Conservation (phyloP, 2,113 vertebrate genomes). For the Erinaceus europaeus region DNA sequence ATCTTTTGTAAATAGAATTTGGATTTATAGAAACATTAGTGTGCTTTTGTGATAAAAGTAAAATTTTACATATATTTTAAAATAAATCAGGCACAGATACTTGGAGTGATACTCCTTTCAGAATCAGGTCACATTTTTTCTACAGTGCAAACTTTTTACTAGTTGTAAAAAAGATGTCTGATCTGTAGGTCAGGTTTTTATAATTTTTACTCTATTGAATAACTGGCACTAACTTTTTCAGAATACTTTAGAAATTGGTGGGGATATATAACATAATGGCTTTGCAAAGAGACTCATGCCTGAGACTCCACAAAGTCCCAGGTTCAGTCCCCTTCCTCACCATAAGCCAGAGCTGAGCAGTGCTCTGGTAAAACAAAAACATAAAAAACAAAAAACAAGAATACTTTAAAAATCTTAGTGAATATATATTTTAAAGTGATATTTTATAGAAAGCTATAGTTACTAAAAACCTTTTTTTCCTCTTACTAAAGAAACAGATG, state of each 20-base stretch:
- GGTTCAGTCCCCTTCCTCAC: no score
- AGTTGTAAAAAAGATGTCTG: constrained; percentile 16
- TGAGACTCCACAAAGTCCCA: no score
- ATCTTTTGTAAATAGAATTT: constrained; percentile 41
- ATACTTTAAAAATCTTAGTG: no score
- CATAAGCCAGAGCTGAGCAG: no score
- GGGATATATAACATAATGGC: no score
- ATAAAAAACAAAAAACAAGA: no score
- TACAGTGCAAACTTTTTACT: neutral
- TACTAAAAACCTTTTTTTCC: neutral
- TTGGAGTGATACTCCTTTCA: constrained; percentile 12
- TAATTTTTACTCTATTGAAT: constrained; percentile 23
- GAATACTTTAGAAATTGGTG: constrained; percentile 18
- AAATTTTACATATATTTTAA: constrained; percentile 25
- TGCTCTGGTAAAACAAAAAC: no score
- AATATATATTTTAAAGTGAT: constrained; percentile 13
- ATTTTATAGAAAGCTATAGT: constrained; percentile 22
- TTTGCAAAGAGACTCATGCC: no score
- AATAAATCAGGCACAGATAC: neutral
- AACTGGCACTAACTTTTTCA: constrained; percentile 23
- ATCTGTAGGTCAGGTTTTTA: neutral
- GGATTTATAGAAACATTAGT: constrained; percentile 23
- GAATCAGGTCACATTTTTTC: constrained; percentile 26
- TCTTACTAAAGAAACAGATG: neutral
- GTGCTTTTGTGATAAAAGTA: constrained; percentile 9